Conservation (phyloP, 2,113 vertebrate species). For the Rhinolophus ferrumequinum region DNA sequence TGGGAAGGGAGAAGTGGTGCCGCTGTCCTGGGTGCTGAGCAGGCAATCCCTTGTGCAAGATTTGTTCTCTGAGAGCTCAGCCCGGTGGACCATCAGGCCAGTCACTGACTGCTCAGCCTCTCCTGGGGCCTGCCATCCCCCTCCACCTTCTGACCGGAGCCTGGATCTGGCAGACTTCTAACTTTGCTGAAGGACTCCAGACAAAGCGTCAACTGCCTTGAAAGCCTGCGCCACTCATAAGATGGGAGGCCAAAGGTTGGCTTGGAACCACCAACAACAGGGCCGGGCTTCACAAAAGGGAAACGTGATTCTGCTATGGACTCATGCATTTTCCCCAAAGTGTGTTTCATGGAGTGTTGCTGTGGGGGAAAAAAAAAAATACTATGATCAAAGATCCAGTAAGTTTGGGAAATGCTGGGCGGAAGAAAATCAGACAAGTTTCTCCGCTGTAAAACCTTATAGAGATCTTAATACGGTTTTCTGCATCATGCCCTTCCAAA, state of each 20-base stretch:
- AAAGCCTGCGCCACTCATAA: not conserved
- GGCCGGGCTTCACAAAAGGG: not conserved
- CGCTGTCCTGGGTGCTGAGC: slow-evolving; percentile 81
- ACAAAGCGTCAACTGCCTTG: not conserved
- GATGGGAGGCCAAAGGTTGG: not conserved
- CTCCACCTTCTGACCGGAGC: not conserved
- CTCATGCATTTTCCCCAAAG: not conserved
- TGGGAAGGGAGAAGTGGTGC: not conserved
- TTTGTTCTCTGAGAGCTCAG: slow-evolving; percentile 4
- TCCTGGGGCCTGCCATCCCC: not conserved
- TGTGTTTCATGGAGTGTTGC: not conserved
- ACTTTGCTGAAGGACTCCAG: not conserved
- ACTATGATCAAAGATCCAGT: not conserved
- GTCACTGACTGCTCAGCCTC: not conserved
- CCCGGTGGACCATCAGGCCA: not conserved
- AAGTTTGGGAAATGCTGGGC: not conserved
- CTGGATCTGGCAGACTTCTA: not conserved
- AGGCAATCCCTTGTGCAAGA: not conserved
- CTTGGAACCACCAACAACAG: not conserved
- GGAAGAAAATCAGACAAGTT: slow-evolving; percentile 10
- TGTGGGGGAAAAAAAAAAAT: not conserved
- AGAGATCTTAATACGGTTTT: not conserved
- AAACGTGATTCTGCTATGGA: not conserved
- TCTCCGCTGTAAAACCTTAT: not conserved
- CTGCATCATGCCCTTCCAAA: not conserved